These are phyloP conservation scores for Esperia sulphurella DNA, from an alignment of 2,888 invertebrate genomes.

Conservation along the genomic window DNA sequence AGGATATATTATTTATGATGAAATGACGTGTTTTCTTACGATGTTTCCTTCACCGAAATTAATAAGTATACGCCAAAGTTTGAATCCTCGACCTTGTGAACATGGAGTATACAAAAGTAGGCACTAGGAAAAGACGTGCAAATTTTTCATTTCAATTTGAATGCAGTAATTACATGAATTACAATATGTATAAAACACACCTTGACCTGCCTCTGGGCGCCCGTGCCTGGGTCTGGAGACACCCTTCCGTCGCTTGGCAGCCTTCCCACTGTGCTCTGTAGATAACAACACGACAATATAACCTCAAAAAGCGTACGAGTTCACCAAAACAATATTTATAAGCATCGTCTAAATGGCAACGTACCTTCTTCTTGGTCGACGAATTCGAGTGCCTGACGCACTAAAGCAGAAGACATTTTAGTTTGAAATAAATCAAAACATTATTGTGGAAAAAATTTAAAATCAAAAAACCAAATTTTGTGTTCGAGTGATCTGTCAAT, in stretches of 20 bases:
- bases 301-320: background rate
- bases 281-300: slow-evolving; percentile 17
- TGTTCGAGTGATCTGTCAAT: too few species aligned
- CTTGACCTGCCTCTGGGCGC: slow-evolving; percentile 45
- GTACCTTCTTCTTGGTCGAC: slow-evolving; percentile 71
- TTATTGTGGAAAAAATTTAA: background rate
- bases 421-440: slow-evolving; percentile 1
- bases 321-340: background rate
- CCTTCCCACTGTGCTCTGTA: slow-evolving; percentile 53
- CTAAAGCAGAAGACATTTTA: slow-evolving; percentile 79
- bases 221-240: slow-evolving; percentile 16
- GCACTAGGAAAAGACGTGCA: too few species aligned
- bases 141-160: too few species aligned
- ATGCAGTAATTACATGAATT: background rate
- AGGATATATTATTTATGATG: too few species aligned
- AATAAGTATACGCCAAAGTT: too few species aligned
- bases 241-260: slow-evolving; percentile 40
- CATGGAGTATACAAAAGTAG: too few species aligned
- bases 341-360: background rate
- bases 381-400: slow-evolving; percentile 77
- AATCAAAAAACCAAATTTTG: too few species aligned
- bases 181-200: slow-evolving; percentile 28
- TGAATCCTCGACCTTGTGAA: too few species aligned
- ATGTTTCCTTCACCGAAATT: too few species aligned
- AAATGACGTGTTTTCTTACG: too few species aligned